These are phyloP conservation scores for Elaphurus davidianus DNA, from an alignment of 2,113 vertebrate genomes.

Conservation along the genomic window DNA sequence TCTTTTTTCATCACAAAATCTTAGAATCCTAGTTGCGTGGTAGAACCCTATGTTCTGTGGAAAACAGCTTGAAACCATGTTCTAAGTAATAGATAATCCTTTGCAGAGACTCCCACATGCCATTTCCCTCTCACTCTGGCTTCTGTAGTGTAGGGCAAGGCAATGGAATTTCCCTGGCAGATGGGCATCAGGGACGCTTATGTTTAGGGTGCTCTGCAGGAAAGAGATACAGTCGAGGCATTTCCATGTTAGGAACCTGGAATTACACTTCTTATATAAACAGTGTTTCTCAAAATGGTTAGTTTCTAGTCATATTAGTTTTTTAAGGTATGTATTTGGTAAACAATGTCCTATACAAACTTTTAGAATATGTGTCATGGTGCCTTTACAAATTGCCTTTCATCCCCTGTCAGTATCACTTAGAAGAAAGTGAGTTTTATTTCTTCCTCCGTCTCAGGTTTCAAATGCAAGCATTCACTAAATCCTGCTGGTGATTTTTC, in stretches of 20 bases:
- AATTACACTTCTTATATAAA: conserved; percentile 21
- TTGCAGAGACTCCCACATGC: background rate
- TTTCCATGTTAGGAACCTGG: background rate
- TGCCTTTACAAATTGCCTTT: background rate
- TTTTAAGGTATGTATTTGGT: background rate
- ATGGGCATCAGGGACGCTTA: background rate
- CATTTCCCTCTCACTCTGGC: background rate
- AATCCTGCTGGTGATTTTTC: background rate
- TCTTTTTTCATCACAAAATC: background rate
- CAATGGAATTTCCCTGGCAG: background rate
- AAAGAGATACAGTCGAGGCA: background rate
- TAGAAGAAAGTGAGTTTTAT: background rate
- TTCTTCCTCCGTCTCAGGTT: background rate
- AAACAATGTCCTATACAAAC: background rate
- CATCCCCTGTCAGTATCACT: background rate
- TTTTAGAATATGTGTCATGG: background rate
- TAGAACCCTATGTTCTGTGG: background rate
- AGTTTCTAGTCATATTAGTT: background rate
- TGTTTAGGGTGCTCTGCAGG: background rate
- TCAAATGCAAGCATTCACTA: background rate
- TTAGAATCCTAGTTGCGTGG: background rate
- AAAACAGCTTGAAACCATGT: background rate
- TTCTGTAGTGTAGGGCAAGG: background rate
- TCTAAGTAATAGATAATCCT: background rate
- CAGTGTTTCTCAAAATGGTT: background rate